Conservation (phyloP, 2,113 vertebrate species). For the Corvus hawaiiensis region DNA sequence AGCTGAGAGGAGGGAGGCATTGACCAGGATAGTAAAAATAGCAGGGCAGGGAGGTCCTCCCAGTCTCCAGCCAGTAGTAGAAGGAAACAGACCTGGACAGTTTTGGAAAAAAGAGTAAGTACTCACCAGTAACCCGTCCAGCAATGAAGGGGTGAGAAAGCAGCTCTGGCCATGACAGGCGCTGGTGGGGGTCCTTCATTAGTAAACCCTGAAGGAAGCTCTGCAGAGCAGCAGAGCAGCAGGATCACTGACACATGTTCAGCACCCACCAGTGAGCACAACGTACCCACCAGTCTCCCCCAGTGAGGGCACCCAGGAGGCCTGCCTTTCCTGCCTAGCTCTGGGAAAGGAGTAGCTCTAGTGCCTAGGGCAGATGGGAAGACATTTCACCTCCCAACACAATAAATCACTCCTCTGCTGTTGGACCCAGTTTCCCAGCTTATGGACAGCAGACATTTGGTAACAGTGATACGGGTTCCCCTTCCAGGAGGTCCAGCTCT, state of each 20-base stretch:
- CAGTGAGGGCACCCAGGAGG: not conserved
- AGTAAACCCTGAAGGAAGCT: constrained; percentile 92
- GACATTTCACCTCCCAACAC: not conserved
- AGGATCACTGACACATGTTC: not conserved
- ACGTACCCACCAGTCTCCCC: not conserved
- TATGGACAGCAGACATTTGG: not conserved
- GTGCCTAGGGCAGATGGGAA: not conserved
- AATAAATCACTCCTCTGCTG: not conserved
- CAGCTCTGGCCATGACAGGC: constrained; percentile 90
- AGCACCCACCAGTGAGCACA: not conserved
- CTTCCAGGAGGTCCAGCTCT: not conserved
- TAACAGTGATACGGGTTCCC: not conserved
- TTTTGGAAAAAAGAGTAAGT: not conserved
- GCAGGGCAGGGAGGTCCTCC: not conserved
- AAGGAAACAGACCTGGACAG: not conserved
- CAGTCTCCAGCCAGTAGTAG: not conserved
- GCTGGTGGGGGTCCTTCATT: constrained; percentile 87
- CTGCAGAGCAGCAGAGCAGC: constrained; percentile 61
- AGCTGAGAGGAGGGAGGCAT: not conserved
- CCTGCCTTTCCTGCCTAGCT: not conserved
- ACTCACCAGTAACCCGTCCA: constrained; percentile 84
- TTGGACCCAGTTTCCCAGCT: not conserved
- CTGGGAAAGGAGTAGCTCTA: not conserved
- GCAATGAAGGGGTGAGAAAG: constrained; percentile 91
- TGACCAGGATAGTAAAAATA: not conserved